A percentile compares a stretch with the other conserved stretches of the same genome.
phyloP scores from a whole-genome alignment of 2,113 vertebrate species.

The Ctenomys sociabilis region DNA sequence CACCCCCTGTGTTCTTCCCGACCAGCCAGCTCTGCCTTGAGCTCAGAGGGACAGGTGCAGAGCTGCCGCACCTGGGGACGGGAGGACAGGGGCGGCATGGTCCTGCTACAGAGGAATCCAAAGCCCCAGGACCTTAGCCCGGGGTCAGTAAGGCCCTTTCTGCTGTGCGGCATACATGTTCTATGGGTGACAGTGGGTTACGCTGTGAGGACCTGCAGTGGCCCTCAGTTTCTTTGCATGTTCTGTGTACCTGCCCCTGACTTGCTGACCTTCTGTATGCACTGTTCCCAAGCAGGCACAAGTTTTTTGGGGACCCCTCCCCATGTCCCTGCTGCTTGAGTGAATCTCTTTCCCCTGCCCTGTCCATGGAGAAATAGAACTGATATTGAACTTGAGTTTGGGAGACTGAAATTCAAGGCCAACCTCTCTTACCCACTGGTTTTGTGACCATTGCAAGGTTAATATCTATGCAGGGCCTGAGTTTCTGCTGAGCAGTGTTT shows the following conservation, averaged over 20 bases:
- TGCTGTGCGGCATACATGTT: accelerated
- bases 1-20: not conserved
- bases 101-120: not conserved
- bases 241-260: not conserved
- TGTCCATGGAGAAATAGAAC: accelerated
- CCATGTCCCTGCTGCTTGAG: not conserved
- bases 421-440: not conserved
- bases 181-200: not conserved
- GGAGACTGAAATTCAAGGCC: not conserved
- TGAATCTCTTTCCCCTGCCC: too few relatives aligned
- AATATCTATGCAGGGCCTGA: not conserved
- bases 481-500: not conserved
- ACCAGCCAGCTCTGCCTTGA: not conserved
- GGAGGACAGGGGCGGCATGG: too few relatives aligned
- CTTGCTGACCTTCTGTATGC: not conserved
- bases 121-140: not conserved
- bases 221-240: not conserved
- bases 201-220: not conserved
- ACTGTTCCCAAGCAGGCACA: not conserved
- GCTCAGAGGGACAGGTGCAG: not conserved
- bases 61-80: not conserved
- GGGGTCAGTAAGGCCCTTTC: not conserved
- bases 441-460: not conserved
- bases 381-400: not conserved
- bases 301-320: not conserved